phyloP scores from a whole-genome alignment of 2,888 invertebrate species.

The Aphrophora alni region DNA sequence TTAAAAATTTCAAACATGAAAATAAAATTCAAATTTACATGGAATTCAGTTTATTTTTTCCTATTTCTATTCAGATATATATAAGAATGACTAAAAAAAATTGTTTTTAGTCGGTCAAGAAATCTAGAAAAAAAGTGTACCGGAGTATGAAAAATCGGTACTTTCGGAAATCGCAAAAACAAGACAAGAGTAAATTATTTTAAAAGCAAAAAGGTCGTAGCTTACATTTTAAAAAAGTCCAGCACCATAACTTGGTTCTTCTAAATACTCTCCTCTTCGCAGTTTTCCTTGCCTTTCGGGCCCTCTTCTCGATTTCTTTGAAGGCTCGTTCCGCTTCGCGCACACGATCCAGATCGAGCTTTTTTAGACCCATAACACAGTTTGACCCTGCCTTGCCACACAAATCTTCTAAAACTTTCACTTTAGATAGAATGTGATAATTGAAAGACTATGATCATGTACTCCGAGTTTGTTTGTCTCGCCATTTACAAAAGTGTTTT shows the following conservation, averaged over 20 bases:
- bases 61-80: background rate
- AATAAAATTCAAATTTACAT: background rate
- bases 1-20: background rate
- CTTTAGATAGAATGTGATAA: background rate
- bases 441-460: too few relatives aligned
- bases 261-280: background rate
- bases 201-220: background rate
- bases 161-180: constrained; percentile 9
- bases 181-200: background rate
- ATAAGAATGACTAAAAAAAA: background rate
- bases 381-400: constrained; percentile 14
- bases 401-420: constrained; percentile 1
- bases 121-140: constrained; percentile 15
- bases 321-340: constrained; percentile 12
- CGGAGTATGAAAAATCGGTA: background rate
- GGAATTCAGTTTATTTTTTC: background rate
- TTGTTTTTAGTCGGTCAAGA: background rate
- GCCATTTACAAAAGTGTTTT: too few relatives aligned
- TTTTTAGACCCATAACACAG: constrained; percentile 11
- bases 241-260: constrained; percentile 11
- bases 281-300: constrained; percentile 1
- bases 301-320: constrained; percentile 22
- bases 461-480: too few relatives aligned
- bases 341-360: background rate
- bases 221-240: constrained; percentile 9